Percentiles rank a stretch among this genome's conserved stretches.
Evolutionary conservation across 2,797 vertebrate species (phyloP).

Genomic region (Muscicapa striata): DNA sequence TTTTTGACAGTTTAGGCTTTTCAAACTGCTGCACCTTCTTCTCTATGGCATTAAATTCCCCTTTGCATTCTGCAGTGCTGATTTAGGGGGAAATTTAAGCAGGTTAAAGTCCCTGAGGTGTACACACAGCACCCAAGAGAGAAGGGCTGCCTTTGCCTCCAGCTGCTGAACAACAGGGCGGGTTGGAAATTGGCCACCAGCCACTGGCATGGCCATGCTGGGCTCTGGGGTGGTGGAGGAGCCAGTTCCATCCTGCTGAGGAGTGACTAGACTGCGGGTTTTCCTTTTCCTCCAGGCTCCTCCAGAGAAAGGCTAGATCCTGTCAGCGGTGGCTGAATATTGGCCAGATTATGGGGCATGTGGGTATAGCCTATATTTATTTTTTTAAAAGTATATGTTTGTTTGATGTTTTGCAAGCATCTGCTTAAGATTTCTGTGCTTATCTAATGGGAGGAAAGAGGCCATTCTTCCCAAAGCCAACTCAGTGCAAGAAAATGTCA

Average conservation of each 20-base stretch:
- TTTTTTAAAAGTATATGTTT: slow-evolving; percentile 52
- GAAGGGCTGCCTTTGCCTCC: background rate
- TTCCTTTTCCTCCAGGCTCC: background rate
- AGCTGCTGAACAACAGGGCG: background rate
- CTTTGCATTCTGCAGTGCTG: background rate
- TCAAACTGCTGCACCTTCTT: background rate
- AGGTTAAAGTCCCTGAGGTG: background rate
- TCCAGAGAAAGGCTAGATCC: slow-evolving; percentile 28
- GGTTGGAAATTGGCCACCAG: background rate
- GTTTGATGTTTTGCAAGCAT: slow-evolving; percentile 72
- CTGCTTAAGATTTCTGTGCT: slow-evolving; percentile 75
- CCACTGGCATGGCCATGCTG: background rate
- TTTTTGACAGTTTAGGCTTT: background rate
- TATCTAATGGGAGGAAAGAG: slow-evolving; percentile 64
- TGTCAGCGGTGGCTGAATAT: slow-evolving; percentile 21
- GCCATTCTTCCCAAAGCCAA: slow-evolving; percentile 64
- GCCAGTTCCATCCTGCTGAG: background rate
- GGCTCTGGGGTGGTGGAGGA: background rate
- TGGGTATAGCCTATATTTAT: slow-evolving; percentile 55
- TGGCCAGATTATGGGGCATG: slow-evolving; percentile 58
- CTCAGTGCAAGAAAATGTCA: slow-evolving; percentile 66
- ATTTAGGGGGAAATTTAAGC: background rate
- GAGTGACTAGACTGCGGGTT: background rate
- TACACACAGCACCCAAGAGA: background rate
- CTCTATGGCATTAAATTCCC: slow-evolving; percentile 11